Base-by-base conservation (phyloP, 53 echinoderm and acorn worm genomes). In the Echinarachnius parma region DNA sequence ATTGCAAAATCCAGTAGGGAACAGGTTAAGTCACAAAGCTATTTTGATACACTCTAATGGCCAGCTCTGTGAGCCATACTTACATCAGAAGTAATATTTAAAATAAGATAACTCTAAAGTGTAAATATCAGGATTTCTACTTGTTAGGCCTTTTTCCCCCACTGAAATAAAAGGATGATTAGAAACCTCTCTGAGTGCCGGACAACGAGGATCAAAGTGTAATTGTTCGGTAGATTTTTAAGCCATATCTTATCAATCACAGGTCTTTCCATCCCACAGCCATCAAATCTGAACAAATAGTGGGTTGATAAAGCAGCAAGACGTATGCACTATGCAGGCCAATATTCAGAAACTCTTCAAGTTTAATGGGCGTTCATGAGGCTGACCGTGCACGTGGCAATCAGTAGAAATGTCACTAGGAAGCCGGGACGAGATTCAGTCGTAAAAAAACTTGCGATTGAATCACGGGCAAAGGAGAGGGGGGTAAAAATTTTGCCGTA, bases 271-370 rank as follows among this genome's bases (percentile, higher is more conserved):
- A 28, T 46, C 37, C 57, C 21, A 56, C 74, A 72, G 74, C 74
- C 74, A 37, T 68, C 68, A 54, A 69, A 72, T 72, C 74, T 72
- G 74, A 72, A 72, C 74, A 72, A 72, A 72, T 57, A 72, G 22
- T 2, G 36, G 28, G 42, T 15, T 57, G 74, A 72, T 72, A 72
- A 72, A 57, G 56, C 42, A n/a, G n/a, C n/a, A n/a, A n/a, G n/a
- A n/a, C n/a, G n/a, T n/a, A 56, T 54, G 74, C 34, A 56, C 56
- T 39, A 72, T 72, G 74, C 74, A 8, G 39, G n/a, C 13, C 35
- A 72, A 72, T 72, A 72, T 56, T 39, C 36, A 37, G 11, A 23
- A 35, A 18, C 74, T 39, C 39, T 72, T 57, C 28, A 36, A 26
- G 55, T 72, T 72, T 72, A 72, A 72, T 72, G 74, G 74, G 74